A percentile compares a stretch with the other conserved stretches of the same genome.
Evolutionary conservation across 2,113 vertebrate species (phyloP).

Genomic region (Xiphophorus couchianus): DNA sequence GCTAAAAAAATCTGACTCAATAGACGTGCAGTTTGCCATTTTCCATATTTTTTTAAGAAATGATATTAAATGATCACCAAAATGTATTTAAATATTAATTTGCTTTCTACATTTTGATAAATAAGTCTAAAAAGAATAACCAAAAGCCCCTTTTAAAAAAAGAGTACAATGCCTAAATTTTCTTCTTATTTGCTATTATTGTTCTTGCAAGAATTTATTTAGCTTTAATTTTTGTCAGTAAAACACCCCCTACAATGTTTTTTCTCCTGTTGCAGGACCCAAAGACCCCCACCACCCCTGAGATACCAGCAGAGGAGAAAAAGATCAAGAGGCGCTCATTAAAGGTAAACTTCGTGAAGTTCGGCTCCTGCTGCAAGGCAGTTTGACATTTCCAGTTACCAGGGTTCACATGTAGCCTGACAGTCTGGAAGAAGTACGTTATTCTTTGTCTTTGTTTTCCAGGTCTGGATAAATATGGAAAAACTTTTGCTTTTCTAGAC

Average conservation of each 20-base stretch:
- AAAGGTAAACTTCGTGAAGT: slow-evolving; percentile 63
- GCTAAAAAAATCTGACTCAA: too few species aligned
- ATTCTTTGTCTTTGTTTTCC: too few species aligned
- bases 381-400: too few species aligned
- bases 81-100: too few species aligned
- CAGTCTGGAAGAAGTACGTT: too few species aligned
- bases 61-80: too few species aligned
- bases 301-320: slow-evolving; percentile 60
- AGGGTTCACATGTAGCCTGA: too few species aligned
- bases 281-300: slow-evolving; percentile 61
- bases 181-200: not conserved
- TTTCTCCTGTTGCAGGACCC: slow-evolving; percentile 51
- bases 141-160: too few species aligned
- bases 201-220: not conserved
- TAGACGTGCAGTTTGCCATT: too few species aligned
- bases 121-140: too few species aligned
- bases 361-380: not conserved
- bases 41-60: too few species aligned
- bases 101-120: too few species aligned
- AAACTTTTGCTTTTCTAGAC: not conserved
- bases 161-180: not conserved
- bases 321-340: slow-evolving; percentile 73
- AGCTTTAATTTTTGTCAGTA: not conserved
- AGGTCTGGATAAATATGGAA: not conserved
- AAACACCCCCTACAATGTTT: not conserved